Evolutionary conservation across 2,113 vertebrate genomes (phyloP), one percentile per base, ranked within the genome.

Genomic region (Kobus ellipsiprymnus): DNA sequence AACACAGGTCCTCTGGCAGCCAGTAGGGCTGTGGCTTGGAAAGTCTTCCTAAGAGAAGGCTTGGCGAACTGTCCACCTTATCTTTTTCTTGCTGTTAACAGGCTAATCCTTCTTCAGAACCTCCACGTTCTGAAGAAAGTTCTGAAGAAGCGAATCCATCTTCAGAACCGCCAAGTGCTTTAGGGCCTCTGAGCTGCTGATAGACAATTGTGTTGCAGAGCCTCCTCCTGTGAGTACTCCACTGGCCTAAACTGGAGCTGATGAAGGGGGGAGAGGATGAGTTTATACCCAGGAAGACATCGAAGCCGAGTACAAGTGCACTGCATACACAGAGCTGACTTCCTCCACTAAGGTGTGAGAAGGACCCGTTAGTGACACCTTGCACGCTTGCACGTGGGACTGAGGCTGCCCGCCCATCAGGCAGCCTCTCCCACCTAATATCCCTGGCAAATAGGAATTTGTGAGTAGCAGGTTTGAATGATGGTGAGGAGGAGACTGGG

Each of bases 1-100:
- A 46, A 96, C 16, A 40, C 84, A 97, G 97, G 83, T 85, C 86
- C 91, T 97, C 82, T 97, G 94, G 60, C 13, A 98, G 97, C 94
- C 97, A 98, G 92, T 33, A 90, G 80, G 87, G 57, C 90, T 54
- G 91, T 52, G 92, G 83, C 80, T 88, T n/a, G 6, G 93, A 84
- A 94, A 86, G 80, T 40, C 30, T 95, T 64, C 62, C 67, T n/a
- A 55, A 94, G 59, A 74, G 27, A 29, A 77, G 21, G 21, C 50
- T 93, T 77, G 52, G 91, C 88, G 30, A 81, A 64, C 44, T 33
- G 36, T 62, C 89, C n/a, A 23, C 77, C 80, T 95, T 48, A 4
- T 91, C 60, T 88, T 55, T 64, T 89, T 96, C 85, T 48, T 91
- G 84, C 81, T 87, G 80, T 27, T 94, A 77, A 52, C 57, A 21